phyloP scores from a whole-genome alignment of 1,140 invertebrate species.

The Diachasma alloeum region DNA sequence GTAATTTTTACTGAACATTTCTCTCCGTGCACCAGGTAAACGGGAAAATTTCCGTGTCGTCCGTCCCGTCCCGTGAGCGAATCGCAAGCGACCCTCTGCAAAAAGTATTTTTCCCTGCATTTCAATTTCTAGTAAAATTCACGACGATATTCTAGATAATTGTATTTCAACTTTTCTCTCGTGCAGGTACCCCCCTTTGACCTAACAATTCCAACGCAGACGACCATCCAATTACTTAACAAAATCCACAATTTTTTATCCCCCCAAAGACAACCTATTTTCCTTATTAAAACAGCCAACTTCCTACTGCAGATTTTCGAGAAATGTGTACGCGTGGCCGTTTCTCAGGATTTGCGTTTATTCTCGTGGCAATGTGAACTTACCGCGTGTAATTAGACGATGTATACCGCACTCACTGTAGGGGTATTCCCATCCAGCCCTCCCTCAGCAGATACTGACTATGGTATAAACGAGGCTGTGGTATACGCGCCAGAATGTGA shows the following conservation, averaged over 20 bases:
- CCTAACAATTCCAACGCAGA: no score
- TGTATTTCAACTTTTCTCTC: no score
- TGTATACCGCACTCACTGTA: conserved; percentile 10
- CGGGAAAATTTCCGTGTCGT: no score
- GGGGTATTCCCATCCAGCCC: neutral
- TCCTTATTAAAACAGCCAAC: neutral
- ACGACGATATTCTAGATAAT: no score
- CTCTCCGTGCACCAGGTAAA: no score
- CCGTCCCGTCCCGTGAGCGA: no score
- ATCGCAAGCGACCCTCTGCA: no score
- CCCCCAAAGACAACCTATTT: neutral
- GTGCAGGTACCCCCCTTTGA: no score
- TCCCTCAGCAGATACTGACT: neutral
- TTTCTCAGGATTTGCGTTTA: conserved; percentile 37
- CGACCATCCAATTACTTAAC: neutral
- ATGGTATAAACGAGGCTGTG: conserved; percentile 31
- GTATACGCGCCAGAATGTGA: conserved; percentile 28
- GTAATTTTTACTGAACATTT: no score
- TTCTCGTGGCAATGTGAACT: conserved; percentile 25
- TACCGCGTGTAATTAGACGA: conserved; percentile 48
- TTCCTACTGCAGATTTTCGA: conserved; percentile 12
- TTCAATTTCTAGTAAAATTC: no score
- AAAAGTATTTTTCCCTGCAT: no score
- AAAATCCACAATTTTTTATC: neutral
- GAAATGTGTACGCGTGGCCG: conserved; percentile 16